Evolutionary conservation across 2,113 vertebrate species (phyloP).

Genomic region (Orycteropus afer): DNA sequence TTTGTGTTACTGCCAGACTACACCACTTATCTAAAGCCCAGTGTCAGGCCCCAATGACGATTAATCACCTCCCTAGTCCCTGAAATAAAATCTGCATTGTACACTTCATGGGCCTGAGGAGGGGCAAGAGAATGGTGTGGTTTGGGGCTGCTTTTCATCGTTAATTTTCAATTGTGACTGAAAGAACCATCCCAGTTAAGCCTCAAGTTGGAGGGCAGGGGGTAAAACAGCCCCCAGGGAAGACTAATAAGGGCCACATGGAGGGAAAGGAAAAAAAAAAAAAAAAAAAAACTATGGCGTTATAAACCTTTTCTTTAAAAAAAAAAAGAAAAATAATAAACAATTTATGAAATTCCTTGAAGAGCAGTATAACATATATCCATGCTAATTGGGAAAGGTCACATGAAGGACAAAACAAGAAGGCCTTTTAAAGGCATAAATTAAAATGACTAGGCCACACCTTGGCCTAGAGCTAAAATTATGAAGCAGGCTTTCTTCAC

Average conservation of each 20-base stretch:
- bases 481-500: background rate
- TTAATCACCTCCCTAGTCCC: conserved; percentile 36
- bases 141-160: conserved; percentile 65
- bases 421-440: background rate
- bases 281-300: background rate
- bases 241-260: conserved; percentile 42
- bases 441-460: conserved; percentile 10
- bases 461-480: conserved; percentile 4
- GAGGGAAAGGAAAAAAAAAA: background rate
- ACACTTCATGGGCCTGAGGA: conserved; percentile 34
- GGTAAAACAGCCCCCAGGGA: conserved; percentile 50
- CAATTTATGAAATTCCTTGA: conserved; percentile 50
- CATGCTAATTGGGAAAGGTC: conserved; percentile 63
- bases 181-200: conserved; percentile 52
- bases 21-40: conserved; percentile 58
- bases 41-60: conserved; percentile 53
- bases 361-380: conserved; percentile 4
- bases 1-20: conserved; percentile 68
- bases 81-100: conserved; percentile 75
- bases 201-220: conserved; percentile 2
- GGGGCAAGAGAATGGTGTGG: conserved; percentile 25
- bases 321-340: conserved; percentile 60
- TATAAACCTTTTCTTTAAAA: background rate
- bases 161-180: conserved; percentile 72
- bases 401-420: conserved; percentile 52